Base-by-base conservation (phyloP, 2,113 vertebrate genomes). In the Regulus satrapa region DNA sequence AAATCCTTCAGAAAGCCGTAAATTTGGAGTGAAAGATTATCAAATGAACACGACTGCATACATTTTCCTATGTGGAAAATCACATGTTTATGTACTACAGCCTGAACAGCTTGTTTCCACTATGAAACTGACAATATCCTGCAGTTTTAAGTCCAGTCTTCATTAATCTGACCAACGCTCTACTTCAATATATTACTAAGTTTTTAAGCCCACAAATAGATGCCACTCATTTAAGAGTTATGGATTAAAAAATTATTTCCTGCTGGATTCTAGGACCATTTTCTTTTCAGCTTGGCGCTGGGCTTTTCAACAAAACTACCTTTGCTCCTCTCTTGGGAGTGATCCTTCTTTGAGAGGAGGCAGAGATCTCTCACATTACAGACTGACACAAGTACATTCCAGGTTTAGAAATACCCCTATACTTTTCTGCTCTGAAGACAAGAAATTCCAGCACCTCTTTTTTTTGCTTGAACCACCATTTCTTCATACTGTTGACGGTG, bases 401-500 rank as follows among this genome's bases (percentile, higher is more conserved):
- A 88, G 21, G 14, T 61, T 91, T 72, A 75, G 56, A 88, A 96
- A 76, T 5, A 82, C 0, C 8, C 51, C n/a, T 45, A 51, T 31
- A 69, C 11, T 91, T 67, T 52, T 85, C 24, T 29, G 43, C 34
- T 87, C 56, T 74, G 36, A 87, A 80, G 36, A 89, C 20, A 91
- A 92, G 49, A 92, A 91, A 92, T 55, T 48, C 34, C 68, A 16
- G 95, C 71, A 99, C 99, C 99, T 98, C 98, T 98, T 94, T 99
- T 99, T 97, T 99, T 99, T 31, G 98, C 99, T 98, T 99, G 99
- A 64, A 98, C 98, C 97, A 99, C 99, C 99, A 99, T 99, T 93
- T 99, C 99, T 89, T 99, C 99, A 94, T 99, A 99, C 94, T 99
- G 98, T 75, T 99, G 99, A 59, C 98, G 95, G 97, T 99, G 99